Evolutionary conservation across 1,140 invertebrate species (phyloP), one percentile per base, ranked within the genome.

Genomic region (Choristoneura fumiferana): DNA sequence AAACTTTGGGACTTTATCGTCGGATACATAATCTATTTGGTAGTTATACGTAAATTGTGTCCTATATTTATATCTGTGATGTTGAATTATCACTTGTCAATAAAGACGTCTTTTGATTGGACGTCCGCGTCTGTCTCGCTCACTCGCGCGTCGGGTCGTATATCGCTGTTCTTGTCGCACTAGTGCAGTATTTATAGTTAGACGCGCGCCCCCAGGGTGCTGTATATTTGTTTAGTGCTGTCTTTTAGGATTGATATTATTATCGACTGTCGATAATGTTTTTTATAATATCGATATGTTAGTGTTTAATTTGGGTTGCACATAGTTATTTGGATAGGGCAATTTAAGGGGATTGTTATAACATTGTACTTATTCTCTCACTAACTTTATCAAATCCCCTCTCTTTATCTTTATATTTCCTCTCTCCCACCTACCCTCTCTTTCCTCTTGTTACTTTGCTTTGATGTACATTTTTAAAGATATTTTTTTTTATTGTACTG

Each of bases 81-180:
- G 43, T 22, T 10, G 43, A 18, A 29, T 49, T 49, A 49, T 49
- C 43, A 49, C 29, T 45, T 49, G 43, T 49, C 43, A 49, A 49
- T 49, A 49, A 18, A 49, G 43, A 49, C 43, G 22, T 49, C 43
- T 49, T 49, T 49, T 49, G 43, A 49, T 49, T 49, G 43, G 43
- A 33, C 43, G 43, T 49, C 43, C 18, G 17, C 43, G 10, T 29
- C 5, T 22, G 18, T 49, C 43, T 8, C 43, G 10, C 10, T 49
- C 17, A n/a, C 18, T 29, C 18, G 10, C n/a, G 3, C 5, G 3
- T 3, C 8, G 17, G 8, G 43, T 4, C 4, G 18, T 29, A 33
- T 49, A 17, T 49, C 4, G 18, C 17, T 5, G 12, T 49, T 17
- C 22, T 17, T 49, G 22, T 49, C 29, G 43, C 22, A 49, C 43